Evolutionary conservation across 2,888 invertebrate species (phyloP).

Genomic region (Agrenia bidenticulata): DNA sequence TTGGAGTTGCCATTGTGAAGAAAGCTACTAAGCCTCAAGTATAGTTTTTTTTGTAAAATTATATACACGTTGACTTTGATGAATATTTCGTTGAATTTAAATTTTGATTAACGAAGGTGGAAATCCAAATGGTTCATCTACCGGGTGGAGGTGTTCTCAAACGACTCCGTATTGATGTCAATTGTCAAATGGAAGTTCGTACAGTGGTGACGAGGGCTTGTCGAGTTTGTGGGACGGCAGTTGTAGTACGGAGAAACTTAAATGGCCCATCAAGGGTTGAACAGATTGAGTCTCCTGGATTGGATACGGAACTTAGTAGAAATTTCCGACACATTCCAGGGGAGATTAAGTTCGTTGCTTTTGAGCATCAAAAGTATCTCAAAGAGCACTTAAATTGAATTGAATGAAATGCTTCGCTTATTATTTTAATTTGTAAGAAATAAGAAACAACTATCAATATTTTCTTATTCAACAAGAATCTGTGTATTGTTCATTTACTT

Average conservation of each 20-base stretch:
- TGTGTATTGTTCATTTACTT: too few relatives aligned
- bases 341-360: slow-evolving; percentile 49
- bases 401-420: too few relatives aligned
- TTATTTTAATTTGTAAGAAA: too few relatives aligned
- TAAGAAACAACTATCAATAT: too few relatives aligned
- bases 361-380: slow-evolving; percentile 43
- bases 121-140: slow-evolving; percentile 55
- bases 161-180: slow-evolving; percentile 68
- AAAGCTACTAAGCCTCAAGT: slow-evolving; percentile 68
- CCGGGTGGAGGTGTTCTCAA: slow-evolving; percentile 61
- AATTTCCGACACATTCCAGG: slow-evolving; percentile 49
- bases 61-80: too few relatives aligned
- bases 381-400: slow-evolving; percentile 19
- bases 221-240: slow-evolving; percentile 67
- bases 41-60: slow-evolving; percentile 55
- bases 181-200: slow-evolving; percentile 65
- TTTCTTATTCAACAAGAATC: too few relatives aligned
- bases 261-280: slow-evolving; percentile 62
- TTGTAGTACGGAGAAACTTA: slow-evolving; percentile 65
- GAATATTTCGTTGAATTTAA: not conserved
- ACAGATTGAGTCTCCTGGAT: slow-evolving; percentile 67
- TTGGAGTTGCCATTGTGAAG: slow-evolving; percentile 69
- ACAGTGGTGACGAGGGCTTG: slow-evolving; percentile 47
- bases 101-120: slow-evolving; percentile 49
- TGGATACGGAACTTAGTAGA: slow-evolving; percentile 66